Evolutionary conservation across 1,140 invertebrate genomes (phyloP).

Genomic region (Orius laevigatus): DNA sequence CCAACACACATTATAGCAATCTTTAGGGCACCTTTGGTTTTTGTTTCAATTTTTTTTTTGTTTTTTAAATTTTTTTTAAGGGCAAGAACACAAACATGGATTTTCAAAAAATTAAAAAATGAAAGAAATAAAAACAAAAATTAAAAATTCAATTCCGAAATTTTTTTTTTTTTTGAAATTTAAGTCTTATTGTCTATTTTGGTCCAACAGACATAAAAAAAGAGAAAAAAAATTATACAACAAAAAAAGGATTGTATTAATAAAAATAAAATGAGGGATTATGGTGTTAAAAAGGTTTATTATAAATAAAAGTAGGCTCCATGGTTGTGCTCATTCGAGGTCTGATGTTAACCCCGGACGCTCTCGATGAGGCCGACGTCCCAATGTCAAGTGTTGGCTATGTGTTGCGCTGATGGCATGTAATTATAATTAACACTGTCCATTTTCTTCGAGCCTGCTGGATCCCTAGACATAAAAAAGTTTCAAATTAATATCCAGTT

Average conservation of each 20-base stretch:
- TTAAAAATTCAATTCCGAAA: slow-evolving; percentile 7
- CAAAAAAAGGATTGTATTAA: slow-evolving; percentile 1
- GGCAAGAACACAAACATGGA: slow-evolving; percentile 17
- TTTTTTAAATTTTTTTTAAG: slow-evolving; percentile 6
- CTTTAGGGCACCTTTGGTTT: slow-evolving; percentile 21
- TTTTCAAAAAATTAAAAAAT: slow-evolving; percentile 11
- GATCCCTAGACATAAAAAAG: slow-evolving; percentile 35
- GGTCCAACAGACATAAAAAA: slow-evolving; percentile 12
- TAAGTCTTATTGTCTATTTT: slow-evolving; percentile 15
- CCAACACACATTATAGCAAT: slow-evolving; percentile 13
- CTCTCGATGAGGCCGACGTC: slow-evolving; percentile 10
- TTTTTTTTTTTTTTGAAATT: slow-evolving; percentile 2
- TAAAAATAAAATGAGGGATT: no score
- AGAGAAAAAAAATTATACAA: slow-evolving; percentile 3
- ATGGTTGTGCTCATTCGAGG: slow-evolving; percentile 12
- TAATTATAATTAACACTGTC: slow-evolving; percentile 40
- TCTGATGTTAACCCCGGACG: slow-evolving; percentile 10
- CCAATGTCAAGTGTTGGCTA: slow-evolving; percentile 16
- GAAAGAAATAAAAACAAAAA: neutral
- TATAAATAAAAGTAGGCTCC: slow-evolving; percentile 1
- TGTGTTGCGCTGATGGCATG: slow-evolving; percentile 19
- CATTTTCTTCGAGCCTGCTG: slow-evolving; percentile 47
- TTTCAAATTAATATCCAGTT: slow-evolving; percentile 29
- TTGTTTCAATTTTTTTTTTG: slow-evolving; percentile 11
- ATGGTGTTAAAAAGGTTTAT: neutral